Evolutionary conservation across 2,797 vertebrate species (phyloP).

Genomic region (Sebastolobus alascanus): DNA sequence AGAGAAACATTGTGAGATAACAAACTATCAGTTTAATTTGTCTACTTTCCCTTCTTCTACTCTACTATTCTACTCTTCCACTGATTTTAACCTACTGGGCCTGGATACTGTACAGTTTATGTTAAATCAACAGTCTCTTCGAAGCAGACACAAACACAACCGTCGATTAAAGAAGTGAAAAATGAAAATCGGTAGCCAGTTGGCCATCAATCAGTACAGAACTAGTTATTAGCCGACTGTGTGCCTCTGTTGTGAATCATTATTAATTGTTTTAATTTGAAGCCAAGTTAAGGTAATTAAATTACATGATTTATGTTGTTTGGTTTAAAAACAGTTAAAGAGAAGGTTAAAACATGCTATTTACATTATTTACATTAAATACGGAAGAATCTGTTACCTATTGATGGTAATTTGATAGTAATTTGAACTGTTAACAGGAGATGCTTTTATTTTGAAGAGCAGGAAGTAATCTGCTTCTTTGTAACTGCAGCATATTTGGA

Average conservation of each 20-base stretch:
- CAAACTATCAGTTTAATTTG: neutral
- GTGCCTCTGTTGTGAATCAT: neutral
- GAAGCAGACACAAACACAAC: neutral
- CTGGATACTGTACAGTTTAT: neutral
- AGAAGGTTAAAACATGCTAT: no score
- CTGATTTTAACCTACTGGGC: neutral
- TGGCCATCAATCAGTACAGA: neutral
- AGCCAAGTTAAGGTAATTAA: no score
- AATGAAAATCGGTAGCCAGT: neutral
- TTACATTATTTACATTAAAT: no score
- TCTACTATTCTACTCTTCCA: neutral
- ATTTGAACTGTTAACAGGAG: no score
- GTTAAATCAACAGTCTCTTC: slow-evolving; percentile 1
- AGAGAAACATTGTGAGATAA: neutral
- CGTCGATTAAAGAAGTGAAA: neutral
- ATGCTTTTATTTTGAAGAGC: no score
- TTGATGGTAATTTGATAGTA: no score
- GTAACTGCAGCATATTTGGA: no score
- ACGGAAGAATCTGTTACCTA: no score
- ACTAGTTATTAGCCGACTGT: neutral
- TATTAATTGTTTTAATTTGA: no score
- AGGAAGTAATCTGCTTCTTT: no score
- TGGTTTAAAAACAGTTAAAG: no score
- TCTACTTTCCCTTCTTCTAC: neutral
- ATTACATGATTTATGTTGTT: no score